phyloP scores from a whole-genome alignment of 2,113 vertebrate species.

The Myrmecobius fasciatus region DNA sequence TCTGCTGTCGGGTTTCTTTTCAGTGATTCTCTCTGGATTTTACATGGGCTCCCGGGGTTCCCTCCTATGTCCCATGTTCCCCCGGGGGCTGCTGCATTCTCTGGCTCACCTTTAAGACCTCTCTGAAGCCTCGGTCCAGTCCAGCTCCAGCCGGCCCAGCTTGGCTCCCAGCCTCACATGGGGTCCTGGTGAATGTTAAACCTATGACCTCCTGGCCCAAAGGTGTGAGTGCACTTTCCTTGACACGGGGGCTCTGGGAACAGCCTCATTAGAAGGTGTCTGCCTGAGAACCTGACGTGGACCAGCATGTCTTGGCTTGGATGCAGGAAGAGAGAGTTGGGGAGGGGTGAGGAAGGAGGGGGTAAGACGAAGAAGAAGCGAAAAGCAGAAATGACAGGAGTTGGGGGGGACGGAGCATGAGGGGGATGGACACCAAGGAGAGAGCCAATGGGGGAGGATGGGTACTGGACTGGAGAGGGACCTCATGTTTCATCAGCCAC shows the following conservation, averaged over 20 bases:
- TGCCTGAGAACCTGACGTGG: accelerated
- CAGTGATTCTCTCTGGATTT: not conserved
- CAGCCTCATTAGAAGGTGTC: not conserved
- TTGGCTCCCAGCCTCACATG: not conserved
- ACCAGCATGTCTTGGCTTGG: not conserved
- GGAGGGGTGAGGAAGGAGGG: conserved; percentile 20
- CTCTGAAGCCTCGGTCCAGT: not conserved
- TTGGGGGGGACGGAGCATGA: not conserved
- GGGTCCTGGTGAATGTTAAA: not conserved
- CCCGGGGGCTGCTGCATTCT: not conserved
- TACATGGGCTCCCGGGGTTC: not conserved
- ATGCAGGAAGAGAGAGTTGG: not conserved
- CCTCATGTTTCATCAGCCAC: not conserved
- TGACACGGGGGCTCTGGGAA: not conserved
- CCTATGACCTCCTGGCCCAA: not conserved
- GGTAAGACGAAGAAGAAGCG: conserved; percentile 3
- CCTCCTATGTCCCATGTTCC: not conserved
- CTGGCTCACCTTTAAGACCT: not conserved
- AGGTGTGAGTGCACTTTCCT: accelerated
- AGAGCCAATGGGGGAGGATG: not conserved
- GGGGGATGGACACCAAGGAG: not conserved
- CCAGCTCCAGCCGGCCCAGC: not conserved
- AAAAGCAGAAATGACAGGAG: not conserved
- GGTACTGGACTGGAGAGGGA: not conserved
- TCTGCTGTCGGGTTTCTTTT: not conserved